These are phyloP conservation scores for Diloba caeruleocephala DNA, from an alignment of 2,888 invertebrate genomes.

Conservation along the genomic window DNA sequence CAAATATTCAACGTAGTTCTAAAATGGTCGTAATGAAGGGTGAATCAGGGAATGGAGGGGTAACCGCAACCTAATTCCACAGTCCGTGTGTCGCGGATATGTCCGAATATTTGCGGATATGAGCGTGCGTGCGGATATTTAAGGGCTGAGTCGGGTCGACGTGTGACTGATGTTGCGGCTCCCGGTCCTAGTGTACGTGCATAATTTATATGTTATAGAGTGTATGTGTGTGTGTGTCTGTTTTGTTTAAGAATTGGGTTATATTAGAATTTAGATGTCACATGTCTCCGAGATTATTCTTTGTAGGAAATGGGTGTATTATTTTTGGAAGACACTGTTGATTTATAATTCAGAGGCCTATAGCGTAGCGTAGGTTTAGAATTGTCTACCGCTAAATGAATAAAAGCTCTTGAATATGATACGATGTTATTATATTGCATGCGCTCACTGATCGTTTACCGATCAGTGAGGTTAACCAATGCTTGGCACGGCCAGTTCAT, in stretches of 20 bases:
- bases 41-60: conserved; percentile 42
- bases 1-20: conserved; percentile 22
- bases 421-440: too few relatives aligned
- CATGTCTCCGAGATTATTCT: conserved; percentile 19
- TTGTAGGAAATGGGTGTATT: conserved; percentile 25
- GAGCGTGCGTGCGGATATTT: conserved; percentile 53
- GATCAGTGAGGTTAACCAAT: too few relatives aligned
- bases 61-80: conserved; percentile 55
- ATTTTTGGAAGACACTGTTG: conserved; percentile 1
- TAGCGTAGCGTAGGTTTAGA: too few relatives aligned
- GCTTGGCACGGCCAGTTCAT: too few relatives aligned
- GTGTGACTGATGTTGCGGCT: conserved; percentile 68
- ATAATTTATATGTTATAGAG: conserved; percentile 57
- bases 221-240: conserved; percentile 21
- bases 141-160: conserved; percentile 63
- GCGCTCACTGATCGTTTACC: too few relatives aligned
- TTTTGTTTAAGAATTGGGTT: conserved; percentile 38
- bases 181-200: conserved; percentile 41
- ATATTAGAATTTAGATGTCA: conserved; percentile 31
- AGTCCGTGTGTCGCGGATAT: conserved; percentile 57
- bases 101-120: conserved; percentile 57
- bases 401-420: too few relatives aligned
- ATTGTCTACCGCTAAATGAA: too few relatives aligned
- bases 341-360: not conserved
- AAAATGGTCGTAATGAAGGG: conserved; percentile 40